Evolutionary conservation across 2,797 vertebrate genomes (phyloP), one percentile per base, ranked within the genome.

Genomic region (Chanos chanos): DNA sequence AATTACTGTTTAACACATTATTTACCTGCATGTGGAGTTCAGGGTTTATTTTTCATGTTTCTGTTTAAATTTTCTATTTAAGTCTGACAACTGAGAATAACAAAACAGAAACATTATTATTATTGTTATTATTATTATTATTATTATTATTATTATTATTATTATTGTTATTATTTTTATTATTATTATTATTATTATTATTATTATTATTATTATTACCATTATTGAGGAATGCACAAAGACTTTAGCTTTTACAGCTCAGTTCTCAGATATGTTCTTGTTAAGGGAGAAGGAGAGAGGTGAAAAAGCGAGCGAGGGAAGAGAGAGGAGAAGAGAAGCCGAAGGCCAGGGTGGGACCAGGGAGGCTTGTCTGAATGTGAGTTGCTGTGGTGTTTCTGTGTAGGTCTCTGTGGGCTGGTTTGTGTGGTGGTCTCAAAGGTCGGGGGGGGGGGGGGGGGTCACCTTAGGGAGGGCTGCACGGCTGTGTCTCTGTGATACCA

Each of bases 401-500:
- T 43, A 56, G 50, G 62, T 73, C 43, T 61, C 61, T 47, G 36
- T 40, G 49, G 62, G 34, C 28, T 15, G 21, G 34, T 61, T 63
- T 71, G 40, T 68, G 45, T 45, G 61, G 40, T 48, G 61, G 51
- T 62, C 61, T 68, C 30, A 3, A 65, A 48, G 68, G 54, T 71
- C 65, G 60, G 49, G 47, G 31, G 41, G 54, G 41, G 60, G 49
- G 47, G 31, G 41, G 54, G 41, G 67, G 62, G 59, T 60, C 52
- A 13, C 13, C 18, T 21, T 49, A 44, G 65, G 55, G 36, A 60
- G 21, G 34, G 51, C 44, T 52, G 66, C 37, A 54, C 65, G 27
- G 25, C 56, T 65, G 57, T 8, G 2, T 61, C 74, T 76, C 64
- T 71, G 68, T 66, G 68, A 76, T 70, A 53, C 74, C 10, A 69